Base-by-base conservation (phyloP, 2,113 vertebrate genomes). In the Halcyon malimbica region DNA sequence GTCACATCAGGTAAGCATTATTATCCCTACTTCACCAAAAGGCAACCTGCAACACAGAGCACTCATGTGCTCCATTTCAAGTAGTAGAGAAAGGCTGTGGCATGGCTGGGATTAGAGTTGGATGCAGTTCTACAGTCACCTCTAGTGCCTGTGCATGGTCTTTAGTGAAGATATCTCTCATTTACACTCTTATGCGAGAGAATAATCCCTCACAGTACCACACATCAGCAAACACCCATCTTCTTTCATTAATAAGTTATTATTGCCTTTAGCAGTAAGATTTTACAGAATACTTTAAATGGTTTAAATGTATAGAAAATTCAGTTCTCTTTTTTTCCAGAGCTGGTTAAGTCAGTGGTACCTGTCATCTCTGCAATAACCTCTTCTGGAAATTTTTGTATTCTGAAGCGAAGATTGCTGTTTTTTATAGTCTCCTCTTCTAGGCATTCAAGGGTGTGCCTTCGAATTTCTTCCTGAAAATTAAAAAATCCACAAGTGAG, bases 341-440 rank as follows among this genome's bases (percentile, higher is more conserved):
- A 24, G 28, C 20, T 67, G 24, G 10, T 64, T 33, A 78, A 89
- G 41, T n/a, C 71, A 74, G 39, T 69, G 68, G 9, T 97, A 98
- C 98, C 98, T 98, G 98, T 93, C 39, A 98, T 62, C 85, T 98
- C 98, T 86, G 54, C 90, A 68, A 54, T 68, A n/a, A 98, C 95
- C 12, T 77, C 73, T 42, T 83, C 90, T 11, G 97, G 97, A 60
- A 97, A 90, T 16, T 77, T 97, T 71, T 93, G 68, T 31, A 98
- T 37, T 28, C 93, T 95, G 64, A 98, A 98, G 48, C 97, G 97
- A 10, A 99, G 89, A 75, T 97, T 99, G 96, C 98, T 98, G 57
- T 96, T 98, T 93, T 99, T 98, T 92, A 99, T 99, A 26, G 97
- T 98, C 96, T 98, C 98, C 25, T 98, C 98, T 91, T 99, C 98